phyloP scores from a whole-genome alignment of 2,888 invertebrate species.

The Drosophila fulvimacula region DNA sequence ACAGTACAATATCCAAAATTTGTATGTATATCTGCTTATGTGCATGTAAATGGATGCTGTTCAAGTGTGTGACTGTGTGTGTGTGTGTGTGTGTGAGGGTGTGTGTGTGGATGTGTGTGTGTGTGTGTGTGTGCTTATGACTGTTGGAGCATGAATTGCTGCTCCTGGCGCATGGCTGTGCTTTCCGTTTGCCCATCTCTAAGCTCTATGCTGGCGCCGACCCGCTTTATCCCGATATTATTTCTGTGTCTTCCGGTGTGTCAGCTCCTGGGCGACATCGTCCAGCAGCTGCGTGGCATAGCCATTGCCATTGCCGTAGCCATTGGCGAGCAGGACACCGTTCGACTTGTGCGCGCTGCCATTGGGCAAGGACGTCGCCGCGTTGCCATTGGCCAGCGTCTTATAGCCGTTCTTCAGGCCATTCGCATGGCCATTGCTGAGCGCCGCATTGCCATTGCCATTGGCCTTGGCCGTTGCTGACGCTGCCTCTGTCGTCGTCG shows the following conservation, averaged over 20 bases:
- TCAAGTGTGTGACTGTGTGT: constrained; percentile 16
- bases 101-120: constrained; percentile 22
- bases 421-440: constrained; percentile 74
- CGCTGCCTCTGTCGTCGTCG: constrained; percentile 34
- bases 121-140: constrained; percentile 49
- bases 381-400: constrained; percentile 64
- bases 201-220: constrained; percentile 69
- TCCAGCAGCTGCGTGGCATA: constrained; percentile 72
- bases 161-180: constrained; percentile 58
- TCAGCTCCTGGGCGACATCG: constrained; percentile 80
- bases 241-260: constrained; percentile 84
- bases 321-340: constrained; percentile 76
- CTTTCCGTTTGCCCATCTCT: constrained; percentile 30
- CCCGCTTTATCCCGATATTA: constrained; percentile 82
- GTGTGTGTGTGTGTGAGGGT: no score
- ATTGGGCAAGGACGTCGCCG: constrained; percentile 57
- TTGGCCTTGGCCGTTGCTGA: constrained; percentile 33
- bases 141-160: constrained; percentile 52
- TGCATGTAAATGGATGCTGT: constrained; percentile 39
- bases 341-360: constrained; percentile 74
- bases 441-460: constrained; percentile 53
- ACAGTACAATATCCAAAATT: constrained; percentile 36
- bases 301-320: constrained; percentile 63
- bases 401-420: constrained; percentile 76
- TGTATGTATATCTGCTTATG: constrained; percentile 39